Evolutionary conservation across 2,888 invertebrate genomes (phyloP), one percentile per base, ranked within the genome.

Genomic region (Ditula angustiorana): DNA sequence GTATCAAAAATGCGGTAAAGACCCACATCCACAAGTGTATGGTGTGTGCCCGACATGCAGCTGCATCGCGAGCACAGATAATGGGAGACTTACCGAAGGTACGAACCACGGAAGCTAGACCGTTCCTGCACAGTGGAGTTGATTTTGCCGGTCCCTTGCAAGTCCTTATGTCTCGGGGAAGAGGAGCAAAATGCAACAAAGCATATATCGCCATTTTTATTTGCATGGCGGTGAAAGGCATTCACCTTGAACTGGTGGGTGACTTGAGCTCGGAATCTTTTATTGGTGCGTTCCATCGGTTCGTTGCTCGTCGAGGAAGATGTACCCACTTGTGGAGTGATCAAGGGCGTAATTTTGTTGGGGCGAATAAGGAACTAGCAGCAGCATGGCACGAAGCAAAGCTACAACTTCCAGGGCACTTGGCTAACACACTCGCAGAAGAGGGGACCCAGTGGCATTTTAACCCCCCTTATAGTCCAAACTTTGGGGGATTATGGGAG

Each of bases 181-280:
- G 61, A 55, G 61, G 56, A 24, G 16, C 16, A 10, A 41, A 19
- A 56, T 24, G 13, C 8, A 26, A 10, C n/a, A 58, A 58, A 26
- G 23, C 46, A 10, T 58, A 58, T 23, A 19, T 58, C 19, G 46
- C 46, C 5, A 24, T 58, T 16, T 73, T 71, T 30, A 61, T 74
- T 0, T 73, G 73, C 28, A 44, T 71, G 50, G 50, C 60, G 0
- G 67, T 68, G 0, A 68, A 66, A 19, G 73, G 72, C 0, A 56
- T 71, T 3, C 73, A 74, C 47, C 46, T 76, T 1, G 75, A 76
- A 23, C 26, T 68, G 7, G 76, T 74, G 1, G 61, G 61, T 0
- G 67, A 67, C 7, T 67, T 76, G 0, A 61, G 69, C 8, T 68
- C 74, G 0, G 69, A 71, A 24, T 68, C 66, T 2, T 58, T 58